Percentiles rank a stretch among this genome's conserved stretches.
phyloP scores from a whole-genome alignment of 2,888 invertebrate genomes.

The Caenorhabditis auriculariae region DNA sequence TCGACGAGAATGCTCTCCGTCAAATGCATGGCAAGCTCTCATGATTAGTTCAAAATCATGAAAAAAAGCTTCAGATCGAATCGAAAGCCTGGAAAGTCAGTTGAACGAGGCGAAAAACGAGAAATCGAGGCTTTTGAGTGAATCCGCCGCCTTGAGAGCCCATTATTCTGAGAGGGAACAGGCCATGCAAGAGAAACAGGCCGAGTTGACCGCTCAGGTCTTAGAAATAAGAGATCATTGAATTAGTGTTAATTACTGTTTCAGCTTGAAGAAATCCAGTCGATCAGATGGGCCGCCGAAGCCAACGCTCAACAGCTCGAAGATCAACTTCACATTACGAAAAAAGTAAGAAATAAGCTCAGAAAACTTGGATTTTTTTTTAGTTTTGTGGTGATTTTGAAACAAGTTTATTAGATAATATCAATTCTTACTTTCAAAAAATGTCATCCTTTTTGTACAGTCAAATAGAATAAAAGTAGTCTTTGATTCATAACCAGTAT shows the following conservation, averaged over 20 bases:
- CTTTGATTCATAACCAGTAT: no score
- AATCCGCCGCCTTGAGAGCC: slow-evolving; percentile 13
- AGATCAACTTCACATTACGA: slow-evolving; percentile 11
- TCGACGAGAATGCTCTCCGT: no score
- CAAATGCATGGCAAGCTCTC: background rate
- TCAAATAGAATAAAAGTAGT: no score
- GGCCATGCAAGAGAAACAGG: slow-evolving; percentile 17
- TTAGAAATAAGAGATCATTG: background rate
- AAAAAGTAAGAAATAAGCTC: no score
- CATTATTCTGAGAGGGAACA: slow-evolving; percentile 27
- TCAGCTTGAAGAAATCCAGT: slow-evolving; percentile 12
- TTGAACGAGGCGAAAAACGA: slow-evolving; percentile 9
- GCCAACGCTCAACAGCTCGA: slow-evolving; percentile 15
- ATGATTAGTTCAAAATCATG: background rate
- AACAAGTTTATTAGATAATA: no score
- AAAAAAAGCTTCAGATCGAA: background rate
- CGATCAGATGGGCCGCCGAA: slow-evolving; percentile 1
- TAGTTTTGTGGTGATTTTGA: no score
- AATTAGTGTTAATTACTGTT: background rate
- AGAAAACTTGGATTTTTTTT: no score
- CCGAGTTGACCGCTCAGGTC: slow-evolving; percentile 6
- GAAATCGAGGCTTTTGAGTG: slow-evolving; percentile 10
- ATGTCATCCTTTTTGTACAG: no score
- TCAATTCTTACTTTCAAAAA: no score
- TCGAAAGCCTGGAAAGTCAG: slow-evolving; percentile 2